A percentile compares a stretch with the other conserved stretches of the same genome.
These are phyloP conservation scores for Percopsis omiscomaycus DNA, from an alignment of 2,797 vertebrate species.

Conservation along the genomic window DNA sequence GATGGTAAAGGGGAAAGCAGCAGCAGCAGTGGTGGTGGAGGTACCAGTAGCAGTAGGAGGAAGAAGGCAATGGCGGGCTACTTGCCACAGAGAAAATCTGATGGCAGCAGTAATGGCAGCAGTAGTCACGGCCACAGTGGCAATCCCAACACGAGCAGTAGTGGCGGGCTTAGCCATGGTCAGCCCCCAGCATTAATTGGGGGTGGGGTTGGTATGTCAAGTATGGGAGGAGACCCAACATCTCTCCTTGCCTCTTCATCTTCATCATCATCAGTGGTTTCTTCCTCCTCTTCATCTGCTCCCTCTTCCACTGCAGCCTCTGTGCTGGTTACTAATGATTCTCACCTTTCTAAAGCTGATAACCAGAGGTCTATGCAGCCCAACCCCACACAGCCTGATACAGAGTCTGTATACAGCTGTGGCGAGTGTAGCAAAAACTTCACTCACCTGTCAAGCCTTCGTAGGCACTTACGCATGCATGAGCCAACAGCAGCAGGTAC, in stretches of 20 bases:
- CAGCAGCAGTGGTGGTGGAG: constrained; percentile 66
- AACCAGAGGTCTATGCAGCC: constrained; percentile 75
- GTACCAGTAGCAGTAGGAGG: constrained; percentile 74
- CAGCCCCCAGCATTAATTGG: constrained; percentile 76
- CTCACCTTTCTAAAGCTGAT: constrained; percentile 77
- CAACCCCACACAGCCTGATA: constrained; percentile 70
- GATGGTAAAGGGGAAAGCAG: constrained; percentile 79
- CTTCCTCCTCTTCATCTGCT: constrained; percentile 81
- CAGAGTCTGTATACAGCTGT: constrained; percentile 86
- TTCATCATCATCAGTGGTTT: constrained; percentile 81
- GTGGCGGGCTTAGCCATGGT: constrained; percentile 71
- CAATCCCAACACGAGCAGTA: constrained; percentile 74
- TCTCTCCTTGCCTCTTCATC: constrained; percentile 79
- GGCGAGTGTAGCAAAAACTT: constrained; percentile 91
- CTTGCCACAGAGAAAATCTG: constrained; percentile 83
- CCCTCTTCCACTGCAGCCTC: constrained; percentile 80
- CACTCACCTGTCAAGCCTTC: constrained; percentile 93
- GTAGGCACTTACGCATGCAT: constrained; percentile 92
- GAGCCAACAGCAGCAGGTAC: constrained; percentile 84
- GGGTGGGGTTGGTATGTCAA: constrained; percentile 74
- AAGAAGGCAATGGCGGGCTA: constrained; percentile 86
- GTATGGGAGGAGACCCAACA: constrained; percentile 77
- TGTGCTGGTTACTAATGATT: constrained; percentile 81
- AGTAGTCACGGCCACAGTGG: constrained; percentile 71
- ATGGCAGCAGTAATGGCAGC: constrained; percentile 63